phyloP scores from a whole-genome alignment of 2,888 invertebrate genomes.

The Mamestra brassicae region DNA sequence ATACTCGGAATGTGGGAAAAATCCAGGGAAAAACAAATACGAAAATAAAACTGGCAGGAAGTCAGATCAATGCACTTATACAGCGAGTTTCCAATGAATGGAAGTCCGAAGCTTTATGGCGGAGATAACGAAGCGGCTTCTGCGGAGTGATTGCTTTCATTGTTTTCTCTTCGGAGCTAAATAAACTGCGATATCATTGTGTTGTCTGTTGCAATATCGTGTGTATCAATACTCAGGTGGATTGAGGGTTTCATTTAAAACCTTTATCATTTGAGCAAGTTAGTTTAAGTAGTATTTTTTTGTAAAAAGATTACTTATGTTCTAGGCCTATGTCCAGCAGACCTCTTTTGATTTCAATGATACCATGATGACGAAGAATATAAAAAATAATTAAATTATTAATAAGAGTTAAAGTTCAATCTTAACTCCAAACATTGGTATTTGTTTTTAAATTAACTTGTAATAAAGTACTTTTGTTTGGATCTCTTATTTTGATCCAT shows the following conservation, averaged over 20 bases:
- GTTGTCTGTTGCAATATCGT: background rate
- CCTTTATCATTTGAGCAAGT: background rate
- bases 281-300: too few relatives aligned
- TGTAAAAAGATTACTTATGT: too few relatives aligned
- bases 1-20: too few relatives aligned
- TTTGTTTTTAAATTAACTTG: too few relatives aligned
- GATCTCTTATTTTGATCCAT: too few relatives aligned
- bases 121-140: constrained; percentile 35
- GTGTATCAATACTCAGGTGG: background rate
- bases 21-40: background rate
- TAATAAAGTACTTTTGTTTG: too few relatives aligned
- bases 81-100: constrained; percentile 13
- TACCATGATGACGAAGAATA: too few relatives aligned
- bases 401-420: too few relatives aligned
- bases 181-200: constrained; percentile 11
- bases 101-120: constrained; percentile 15
- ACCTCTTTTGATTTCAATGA: too few relatives aligned
- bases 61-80: constrained; percentile 23
- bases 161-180: constrained; percentile 23
- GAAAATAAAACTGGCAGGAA: background rate
- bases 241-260: background rate
- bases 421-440: too few relatives aligned
- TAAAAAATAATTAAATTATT: too few relatives aligned
- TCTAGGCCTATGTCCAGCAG: too few relatives aligned
- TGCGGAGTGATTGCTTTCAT: constrained; percentile 42